phyloP scores from a whole-genome alignment of 2,888 invertebrate genomes.

The Netelia inedita region DNA sequence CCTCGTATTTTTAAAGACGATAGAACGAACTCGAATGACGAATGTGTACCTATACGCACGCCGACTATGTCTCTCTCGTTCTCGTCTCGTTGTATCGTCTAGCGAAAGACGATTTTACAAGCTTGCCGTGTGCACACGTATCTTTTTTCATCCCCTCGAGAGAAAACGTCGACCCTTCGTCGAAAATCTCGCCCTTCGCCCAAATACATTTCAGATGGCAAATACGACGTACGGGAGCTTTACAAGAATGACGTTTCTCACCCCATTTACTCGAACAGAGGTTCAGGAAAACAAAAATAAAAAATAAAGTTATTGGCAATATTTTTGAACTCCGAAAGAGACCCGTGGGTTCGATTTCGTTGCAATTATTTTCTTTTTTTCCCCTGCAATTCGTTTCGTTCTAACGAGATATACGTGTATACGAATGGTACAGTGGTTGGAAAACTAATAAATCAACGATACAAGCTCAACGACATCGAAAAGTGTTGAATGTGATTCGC shows the following conservation, averaged over 20 bases:
- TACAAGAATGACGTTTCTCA: neutral
- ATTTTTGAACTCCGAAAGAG: constrained; percentile 4
- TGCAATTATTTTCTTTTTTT: neutral
- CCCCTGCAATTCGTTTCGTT: neutral
- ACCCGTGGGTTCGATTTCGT: constrained; percentile 13
- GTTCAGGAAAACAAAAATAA: neutral
- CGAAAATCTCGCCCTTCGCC: neutral
- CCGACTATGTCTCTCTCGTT: neutral
- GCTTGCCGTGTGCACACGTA: too few species aligned
- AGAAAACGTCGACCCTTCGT: too few species aligned
- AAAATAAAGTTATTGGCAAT: neutral
- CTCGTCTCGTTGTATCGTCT: constrained; percentile 4
- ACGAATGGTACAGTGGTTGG: neutral
- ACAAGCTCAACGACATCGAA: neutral
- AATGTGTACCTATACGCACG: too few species aligned
- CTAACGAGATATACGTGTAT: neutral
- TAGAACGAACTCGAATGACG: neutral
- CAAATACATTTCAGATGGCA: constrained; percentile 33
- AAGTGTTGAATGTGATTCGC: neutral
- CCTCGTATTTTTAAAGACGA: constrained; percentile 22
- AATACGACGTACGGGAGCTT: constrained; percentile 1
- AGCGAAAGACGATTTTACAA: too few species aligned
- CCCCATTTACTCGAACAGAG: too few species aligned
- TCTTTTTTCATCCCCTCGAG: too few species aligned
- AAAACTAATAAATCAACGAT: neutral